These are phyloP conservation scores for Amorpha juglandis DNA, from an alignment of 2,888 invertebrate species.

Conservation along the genomic window DNA sequence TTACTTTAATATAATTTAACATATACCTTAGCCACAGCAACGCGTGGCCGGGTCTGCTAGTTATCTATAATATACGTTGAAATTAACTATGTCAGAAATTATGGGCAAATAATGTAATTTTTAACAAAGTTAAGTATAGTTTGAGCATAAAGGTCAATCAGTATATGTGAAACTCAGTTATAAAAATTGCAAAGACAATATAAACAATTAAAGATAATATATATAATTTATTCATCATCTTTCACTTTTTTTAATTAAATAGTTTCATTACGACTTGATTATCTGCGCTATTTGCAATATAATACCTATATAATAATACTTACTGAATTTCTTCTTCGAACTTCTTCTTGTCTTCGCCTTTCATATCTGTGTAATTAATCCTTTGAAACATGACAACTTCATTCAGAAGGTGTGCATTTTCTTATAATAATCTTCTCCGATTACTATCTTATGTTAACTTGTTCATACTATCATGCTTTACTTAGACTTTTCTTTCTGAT, in stretches of 20 bases:
- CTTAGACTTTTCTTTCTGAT: slow-evolving; percentile 54
- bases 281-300: slow-evolving; percentile 18
- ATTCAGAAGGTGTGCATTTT: slow-evolving; percentile 23
- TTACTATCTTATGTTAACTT: slow-evolving; percentile 47
- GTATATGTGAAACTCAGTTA: not conserved
- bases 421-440: slow-evolving; percentile 34
- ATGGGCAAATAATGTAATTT: not conserved
- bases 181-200: not conserved
- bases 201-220: no score
- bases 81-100: not conserved
- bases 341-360: slow-evolving; percentile 22
- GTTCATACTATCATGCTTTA: slow-evolving; percentile 62
- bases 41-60: no score
- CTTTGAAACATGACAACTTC: slow-evolving; percentile 25
- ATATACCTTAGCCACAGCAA: no score
- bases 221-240: not conserved
- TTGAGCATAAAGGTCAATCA: no score
- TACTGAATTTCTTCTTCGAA: slow-evolving; percentile 22
- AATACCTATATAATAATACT: slow-evolving; percentile 5
- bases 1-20: no score
- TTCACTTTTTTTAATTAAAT: slow-evolving; percentile 14
- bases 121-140: no score
- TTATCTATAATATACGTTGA: no score
- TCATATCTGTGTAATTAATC: slow-evolving; percentile 27
- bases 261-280: slow-evolving; percentile 12